phyloP scores from a whole-genome alignment of 2,888 invertebrate genomes.

The Agonopterix arenella region DNA sequence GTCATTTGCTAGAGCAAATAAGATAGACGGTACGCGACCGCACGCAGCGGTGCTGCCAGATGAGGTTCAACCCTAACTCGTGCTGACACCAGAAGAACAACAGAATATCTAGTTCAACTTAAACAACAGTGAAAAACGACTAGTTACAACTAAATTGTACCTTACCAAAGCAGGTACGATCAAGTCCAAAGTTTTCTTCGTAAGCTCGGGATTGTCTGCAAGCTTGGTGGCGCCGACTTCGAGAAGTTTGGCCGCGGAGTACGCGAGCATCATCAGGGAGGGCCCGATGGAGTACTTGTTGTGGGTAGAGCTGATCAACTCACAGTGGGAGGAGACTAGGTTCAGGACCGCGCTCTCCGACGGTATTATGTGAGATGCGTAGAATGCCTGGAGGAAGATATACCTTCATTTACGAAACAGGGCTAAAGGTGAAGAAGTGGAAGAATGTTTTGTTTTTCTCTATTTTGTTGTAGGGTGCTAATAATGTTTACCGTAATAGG shows the following conservation, averaged over 20 bases:
- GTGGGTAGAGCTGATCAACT: constrained; percentile 55
- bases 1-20: too few species aligned
- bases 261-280: constrained; percentile 64
- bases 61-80: too few species aligned
- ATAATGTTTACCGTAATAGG: too few species aligned
- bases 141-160: background rate
- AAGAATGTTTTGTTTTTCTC: too few species aligned
- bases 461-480: too few species aligned
- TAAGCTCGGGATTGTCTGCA: constrained; percentile 78
- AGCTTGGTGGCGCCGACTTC: constrained; percentile 56
- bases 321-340: constrained; percentile 76
- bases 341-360: constrained; percentile 89
- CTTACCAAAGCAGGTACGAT: constrained; percentile 84
- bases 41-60: too few species aligned
- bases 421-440: too few species aligned
- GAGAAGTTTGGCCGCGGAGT: constrained; percentile 59
- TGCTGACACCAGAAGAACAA: too few species aligned
- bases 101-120: too few species aligned
- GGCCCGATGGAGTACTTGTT: constrained; percentile 56
- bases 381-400: constrained; percentile 75
- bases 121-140: background rate
- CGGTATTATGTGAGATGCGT: constrained; percentile 87
- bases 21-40: too few species aligned
- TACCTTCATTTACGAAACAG: too few species aligned
- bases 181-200: constrained; percentile 80